Evolutionary conservation across 2,113 vertebrate genomes (phyloP).

Genomic region (Ictalurus punctatus): DNA sequence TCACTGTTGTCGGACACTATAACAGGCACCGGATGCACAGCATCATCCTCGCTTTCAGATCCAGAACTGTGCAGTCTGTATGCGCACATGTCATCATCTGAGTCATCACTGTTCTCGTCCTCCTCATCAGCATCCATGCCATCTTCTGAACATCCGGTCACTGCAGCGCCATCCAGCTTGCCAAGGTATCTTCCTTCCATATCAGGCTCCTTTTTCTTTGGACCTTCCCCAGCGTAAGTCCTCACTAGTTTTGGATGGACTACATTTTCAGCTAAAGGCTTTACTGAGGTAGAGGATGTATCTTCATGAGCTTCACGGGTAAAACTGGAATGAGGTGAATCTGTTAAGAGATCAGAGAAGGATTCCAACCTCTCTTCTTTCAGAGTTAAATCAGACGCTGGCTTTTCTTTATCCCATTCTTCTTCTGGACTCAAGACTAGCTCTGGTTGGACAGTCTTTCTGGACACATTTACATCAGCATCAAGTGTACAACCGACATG

Average conservation of each 20-base stretch:
- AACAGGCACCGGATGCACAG: slow-evolving; percentile 79
- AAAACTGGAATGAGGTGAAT: slow-evolving; percentile 23
- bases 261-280: slow-evolving; percentile 42
- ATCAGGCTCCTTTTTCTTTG: slow-evolving; percentile 89
- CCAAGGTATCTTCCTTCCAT: slow-evolving; percentile 90
- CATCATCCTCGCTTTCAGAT: slow-evolving; percentile 87
- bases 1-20: slow-evolving; percentile 81
- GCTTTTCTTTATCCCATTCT: slow-evolving; percentile 35
- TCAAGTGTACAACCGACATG: slow-evolving; percentile 24
- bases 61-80: slow-evolving; percentile 86
- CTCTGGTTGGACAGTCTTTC: slow-evolving; percentile 21
- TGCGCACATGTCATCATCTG: slow-evolving; percentile 86
- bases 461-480: background rate
- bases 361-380: slow-evolving; percentile 32
- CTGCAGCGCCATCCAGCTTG: slow-evolving; percentile 72
- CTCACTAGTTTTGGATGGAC: slow-evolving; percentile 72
- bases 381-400: slow-evolving; percentile 24
- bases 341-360: slow-evolving; percentile 27
- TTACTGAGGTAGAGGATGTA: slow-evolving; percentile 33
- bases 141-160: slow-evolving; percentile 73
- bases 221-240: slow-evolving; percentile 71
- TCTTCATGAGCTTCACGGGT: slow-evolving; percentile 33
- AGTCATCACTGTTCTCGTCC: slow-evolving; percentile 95
- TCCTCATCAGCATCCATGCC: slow-evolving; percentile 85
- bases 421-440: slow-evolving; percentile 43